These are phyloP conservation scores for Sebastes alutus DNA, from an alignment of 2,797 vertebrate species.

Conservation along the genomic window DNA sequence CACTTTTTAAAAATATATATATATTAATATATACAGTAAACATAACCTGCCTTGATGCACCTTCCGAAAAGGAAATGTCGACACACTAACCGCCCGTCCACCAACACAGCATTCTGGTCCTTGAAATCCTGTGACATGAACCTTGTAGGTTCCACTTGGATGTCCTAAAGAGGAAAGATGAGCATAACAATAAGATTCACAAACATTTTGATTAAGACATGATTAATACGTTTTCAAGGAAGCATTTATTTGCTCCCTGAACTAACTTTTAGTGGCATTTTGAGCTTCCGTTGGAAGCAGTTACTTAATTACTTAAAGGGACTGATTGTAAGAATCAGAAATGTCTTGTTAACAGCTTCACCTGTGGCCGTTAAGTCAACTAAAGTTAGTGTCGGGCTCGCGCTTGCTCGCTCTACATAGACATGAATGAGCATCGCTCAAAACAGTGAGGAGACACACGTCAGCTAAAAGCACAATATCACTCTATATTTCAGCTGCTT, in stretches of 20 bases:
- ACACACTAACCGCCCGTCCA: conserved; percentile 90
- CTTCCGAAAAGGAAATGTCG: conserved; percentile 88
- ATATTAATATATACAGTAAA: neutral
- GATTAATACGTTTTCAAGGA: neutral
- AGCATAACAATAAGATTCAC: neutral
- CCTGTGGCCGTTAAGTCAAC: no score
- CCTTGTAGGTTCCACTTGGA: conserved; percentile 61
- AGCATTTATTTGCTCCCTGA: neutral
- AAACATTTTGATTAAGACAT: neutral
- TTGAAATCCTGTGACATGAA: conserved; percentile 91
- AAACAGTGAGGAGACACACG: no score
- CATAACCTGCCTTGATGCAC: conserved; percentile 86
- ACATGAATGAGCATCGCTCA: no score
- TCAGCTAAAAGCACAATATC: no score
- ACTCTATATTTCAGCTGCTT: no score
- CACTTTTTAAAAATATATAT: neutral
- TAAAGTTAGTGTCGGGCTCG: no score
- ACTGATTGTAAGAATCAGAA: no score
- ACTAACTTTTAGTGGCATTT: neutral
- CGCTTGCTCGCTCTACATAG: no score
- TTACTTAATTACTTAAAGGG: neutral
- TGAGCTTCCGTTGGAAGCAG: neutral
- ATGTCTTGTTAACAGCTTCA: no score
- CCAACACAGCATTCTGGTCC: conserved; percentile 86
- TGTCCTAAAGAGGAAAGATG: conserved; percentile 33